phyloP scores from a whole-genome alignment of 2,888 invertebrate species.

The Cataglyphis cursor region DNA sequence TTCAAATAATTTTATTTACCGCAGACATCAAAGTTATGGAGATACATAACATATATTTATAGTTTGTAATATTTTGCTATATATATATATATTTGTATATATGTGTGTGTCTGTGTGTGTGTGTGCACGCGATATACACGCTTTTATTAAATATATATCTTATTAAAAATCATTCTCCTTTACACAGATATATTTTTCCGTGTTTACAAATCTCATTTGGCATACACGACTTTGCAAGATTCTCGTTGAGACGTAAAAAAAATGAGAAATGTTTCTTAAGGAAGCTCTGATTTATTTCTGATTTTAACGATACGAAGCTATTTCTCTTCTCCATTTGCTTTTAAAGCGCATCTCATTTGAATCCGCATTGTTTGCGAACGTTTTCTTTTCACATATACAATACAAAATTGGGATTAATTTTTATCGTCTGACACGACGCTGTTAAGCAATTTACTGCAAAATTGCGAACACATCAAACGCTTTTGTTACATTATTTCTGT shows the following conservation, averaged over 20 bases:
- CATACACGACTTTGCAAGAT: neutral
- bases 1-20: neutral
- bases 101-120: too few relatives aligned
- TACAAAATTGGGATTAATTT: slow-evolving; percentile 19
- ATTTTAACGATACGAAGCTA: neutral
- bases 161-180: neutral
- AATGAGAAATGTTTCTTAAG: neutral
- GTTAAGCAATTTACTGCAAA: neutral
- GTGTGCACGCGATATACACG: neutral
- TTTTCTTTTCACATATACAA: neutral
- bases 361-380: neutral
- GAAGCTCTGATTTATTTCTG: neutral
- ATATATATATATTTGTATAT: neutral
- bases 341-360: neutral
- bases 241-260: neutral
- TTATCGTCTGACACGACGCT: neutral
- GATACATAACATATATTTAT: neutral
- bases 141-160: neutral
- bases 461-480: neutral
- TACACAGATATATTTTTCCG: neutral
- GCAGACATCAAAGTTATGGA: neutral
- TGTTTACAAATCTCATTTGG: neutral
- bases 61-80: neutral
- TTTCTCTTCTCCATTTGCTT: neutral
- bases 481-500: slow-evolving; percentile 1